These are phyloP conservation scores for Tridacna gigas DNA, from an alignment of 2,888 invertebrate species.

Conservation along the genomic window DNA sequence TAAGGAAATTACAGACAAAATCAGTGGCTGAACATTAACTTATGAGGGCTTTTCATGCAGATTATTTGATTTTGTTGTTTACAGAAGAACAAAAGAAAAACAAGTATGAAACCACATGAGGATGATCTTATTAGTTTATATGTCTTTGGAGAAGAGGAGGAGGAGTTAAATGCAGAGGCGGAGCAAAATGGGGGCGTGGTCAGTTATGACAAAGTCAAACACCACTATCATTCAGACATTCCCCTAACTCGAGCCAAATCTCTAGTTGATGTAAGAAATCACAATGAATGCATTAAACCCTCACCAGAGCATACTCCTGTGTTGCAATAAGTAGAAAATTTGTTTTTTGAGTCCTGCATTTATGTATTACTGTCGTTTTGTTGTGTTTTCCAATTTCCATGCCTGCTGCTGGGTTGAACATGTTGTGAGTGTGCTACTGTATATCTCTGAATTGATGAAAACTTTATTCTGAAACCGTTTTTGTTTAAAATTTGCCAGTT, in stretches of 20 bases:
- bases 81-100: conserved; percentile 44
- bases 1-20: too few relatives aligned
- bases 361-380: neutral
- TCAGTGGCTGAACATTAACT: too few relatives aligned
- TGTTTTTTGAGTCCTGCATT: neutral
- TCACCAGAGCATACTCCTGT: conserved; percentile 13
- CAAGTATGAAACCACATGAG: conserved; percentile 54
- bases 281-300: conserved; percentile 29
- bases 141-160: conserved; percentile 83
- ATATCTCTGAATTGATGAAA: too few relatives aligned
- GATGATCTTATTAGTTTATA: conserved; percentile 81
- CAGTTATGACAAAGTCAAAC: conserved; percentile 73
- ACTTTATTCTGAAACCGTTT: too few relatives aligned
- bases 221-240: conserved; percentile 75
- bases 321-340: neutral
- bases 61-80: conserved; percentile 14
- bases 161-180: conserved; percentile 75
- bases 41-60: too few relatives aligned
- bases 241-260: conserved; percentile 53
- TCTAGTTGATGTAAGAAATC: conserved; percentile 63
- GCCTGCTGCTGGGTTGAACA: neutral
- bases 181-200: conserved; percentile 76
- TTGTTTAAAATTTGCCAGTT: too few relatives aligned
- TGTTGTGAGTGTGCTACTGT: neutral
- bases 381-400: neutral